These are phyloP conservation scores for Drosophila tsacasi DNA, from an alignment of 1,140 invertebrate species.

Conservation along the genomic window DNA sequence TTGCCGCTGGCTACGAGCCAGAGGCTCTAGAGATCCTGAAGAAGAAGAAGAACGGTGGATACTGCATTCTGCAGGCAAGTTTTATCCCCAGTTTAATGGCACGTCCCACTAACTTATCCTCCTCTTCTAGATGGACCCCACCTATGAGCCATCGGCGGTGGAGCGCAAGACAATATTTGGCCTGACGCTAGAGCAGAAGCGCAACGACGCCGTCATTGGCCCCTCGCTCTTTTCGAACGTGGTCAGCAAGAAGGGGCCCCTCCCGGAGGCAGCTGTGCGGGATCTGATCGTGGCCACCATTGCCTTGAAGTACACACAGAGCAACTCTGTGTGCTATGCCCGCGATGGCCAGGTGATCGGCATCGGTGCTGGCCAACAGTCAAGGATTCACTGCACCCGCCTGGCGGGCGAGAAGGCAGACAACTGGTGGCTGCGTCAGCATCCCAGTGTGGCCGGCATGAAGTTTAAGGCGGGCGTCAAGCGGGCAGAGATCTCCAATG, in stretches of 20 bases:
- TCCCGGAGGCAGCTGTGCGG: conserved; percentile 91
- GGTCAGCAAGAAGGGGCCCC: conserved; percentile 90
- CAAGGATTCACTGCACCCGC: conserved; percentile 98
- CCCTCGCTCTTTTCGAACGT: conserved; percentile 93
- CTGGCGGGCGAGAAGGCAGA: conserved; percentile 99
- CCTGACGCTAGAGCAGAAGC: conserved; percentile 95
- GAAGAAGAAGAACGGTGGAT: conserved; percentile 98
- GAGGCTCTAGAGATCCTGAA: conserved; percentile 95
- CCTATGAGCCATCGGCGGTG: conserved; percentile 91
- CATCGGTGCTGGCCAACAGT: conserved; percentile 99
- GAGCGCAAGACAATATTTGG: conserved; percentile 97
- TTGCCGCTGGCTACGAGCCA: conserved; percentile 95
- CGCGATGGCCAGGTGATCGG: conserved; percentile 96
- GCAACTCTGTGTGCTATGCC: conserved; percentile 84
- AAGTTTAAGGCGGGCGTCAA: conserved; percentile 96
- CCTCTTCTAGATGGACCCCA: conserved; percentile 92
- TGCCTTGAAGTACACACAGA: conserved; percentile 99
- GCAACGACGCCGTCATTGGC: conserved; percentile 96
- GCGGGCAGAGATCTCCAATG: conserved; percentile 97
- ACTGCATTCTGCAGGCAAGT: conserved; percentile 93
- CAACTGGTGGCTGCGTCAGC: conserved; percentile 98
- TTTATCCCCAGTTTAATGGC: not conserved
- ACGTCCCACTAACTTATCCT: not conserved
- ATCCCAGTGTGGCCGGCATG: conserved; percentile 94
- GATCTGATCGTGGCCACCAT: conserved; percentile 98